Conservation (phyloP, 2,888 invertebrate genomes). For the Meiosimyza platycephala region DNA sequence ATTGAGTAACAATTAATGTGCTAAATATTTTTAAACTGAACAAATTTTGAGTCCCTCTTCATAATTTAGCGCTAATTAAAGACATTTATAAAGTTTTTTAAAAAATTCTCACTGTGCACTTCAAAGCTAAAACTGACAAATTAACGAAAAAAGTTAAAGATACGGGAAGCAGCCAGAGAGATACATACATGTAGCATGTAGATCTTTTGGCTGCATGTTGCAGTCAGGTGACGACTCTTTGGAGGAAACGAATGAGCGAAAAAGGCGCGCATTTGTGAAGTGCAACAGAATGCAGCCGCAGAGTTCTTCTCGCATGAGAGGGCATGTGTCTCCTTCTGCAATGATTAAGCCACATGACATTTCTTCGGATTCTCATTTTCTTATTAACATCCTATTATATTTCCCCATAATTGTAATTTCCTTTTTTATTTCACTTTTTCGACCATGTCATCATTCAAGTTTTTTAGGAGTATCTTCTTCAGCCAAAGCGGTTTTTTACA, state of each 20-base stretch:
- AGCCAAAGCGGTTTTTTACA: too few relatives aligned
- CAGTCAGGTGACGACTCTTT: constrained; percentile 15
- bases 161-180: not conserved
- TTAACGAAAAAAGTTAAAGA: not conserved
- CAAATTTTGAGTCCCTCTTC: too few relatives aligned
- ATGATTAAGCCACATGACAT: constrained; percentile 22
- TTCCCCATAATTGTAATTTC: too few relatives aligned
- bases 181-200: not conserved
- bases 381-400: not conserved
- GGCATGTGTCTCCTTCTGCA: constrained; percentile 40
- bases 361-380: not conserved
- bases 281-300: constrained; percentile 2
- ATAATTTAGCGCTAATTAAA: too few relatives aligned
- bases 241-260: not conserved
- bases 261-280: constrained; percentile 24
- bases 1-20: too few relatives aligned
- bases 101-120: too few relatives aligned
- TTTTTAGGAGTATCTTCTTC: too few relatives aligned
- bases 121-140: not conserved
- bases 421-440: too few relatives aligned
- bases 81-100: too few relatives aligned
- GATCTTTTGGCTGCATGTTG: constrained; percentile 13
- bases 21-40: too few relatives aligned
- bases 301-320: constrained; percentile 39
- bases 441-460: too few relatives aligned